Percentiles rank a stretch among this genome's conserved stretches.
phyloP scores from a whole-genome alignment of 1,140 invertebrate species.

The Pseudomyrmex pallidus region DNA sequence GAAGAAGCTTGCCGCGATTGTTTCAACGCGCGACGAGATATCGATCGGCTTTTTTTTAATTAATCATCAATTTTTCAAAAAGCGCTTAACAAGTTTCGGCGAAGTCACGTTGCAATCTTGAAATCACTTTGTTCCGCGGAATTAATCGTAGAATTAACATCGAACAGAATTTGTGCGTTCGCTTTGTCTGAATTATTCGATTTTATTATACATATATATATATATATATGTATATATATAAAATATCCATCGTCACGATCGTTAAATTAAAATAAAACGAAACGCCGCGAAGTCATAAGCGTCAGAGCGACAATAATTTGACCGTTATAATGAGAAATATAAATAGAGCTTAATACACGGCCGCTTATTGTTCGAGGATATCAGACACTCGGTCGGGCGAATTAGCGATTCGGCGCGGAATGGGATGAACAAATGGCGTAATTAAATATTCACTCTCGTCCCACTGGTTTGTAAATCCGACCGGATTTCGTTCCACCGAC shows the following conservation, averaged over 20 bases:
- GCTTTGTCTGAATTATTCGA: constrained; percentile 18
- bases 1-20: neutral
- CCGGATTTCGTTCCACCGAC: constrained; percentile 49
- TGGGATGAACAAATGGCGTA: constrained; percentile 58
- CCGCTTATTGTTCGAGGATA: constrained; percentile 54
- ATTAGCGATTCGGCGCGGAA: constrained; percentile 53
- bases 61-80: neutral
- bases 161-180: constrained; percentile 16
- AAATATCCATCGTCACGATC: constrained; percentile 37
- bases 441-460: constrained; percentile 56
- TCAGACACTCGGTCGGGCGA: constrained; percentile 50
- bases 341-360: constrained; percentile 51
- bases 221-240: neutral
- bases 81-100: neutral
- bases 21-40: neutral
- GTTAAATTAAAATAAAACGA: constrained; percentile 48
- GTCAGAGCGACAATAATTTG: constrained; percentile 49
- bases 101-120: neutral
- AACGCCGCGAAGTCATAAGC: constrained; percentile 48
- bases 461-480: constrained; percentile 54
- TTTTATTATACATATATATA: too few relatives aligned
- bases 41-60: constrained; percentile 7
- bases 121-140: neutral
- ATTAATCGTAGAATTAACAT: constrained; percentile 27
- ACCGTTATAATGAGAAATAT: constrained; percentile 56